Conservation (phyloP, 2,113 vertebrate species). For the Spilogale gracilis region DNA sequence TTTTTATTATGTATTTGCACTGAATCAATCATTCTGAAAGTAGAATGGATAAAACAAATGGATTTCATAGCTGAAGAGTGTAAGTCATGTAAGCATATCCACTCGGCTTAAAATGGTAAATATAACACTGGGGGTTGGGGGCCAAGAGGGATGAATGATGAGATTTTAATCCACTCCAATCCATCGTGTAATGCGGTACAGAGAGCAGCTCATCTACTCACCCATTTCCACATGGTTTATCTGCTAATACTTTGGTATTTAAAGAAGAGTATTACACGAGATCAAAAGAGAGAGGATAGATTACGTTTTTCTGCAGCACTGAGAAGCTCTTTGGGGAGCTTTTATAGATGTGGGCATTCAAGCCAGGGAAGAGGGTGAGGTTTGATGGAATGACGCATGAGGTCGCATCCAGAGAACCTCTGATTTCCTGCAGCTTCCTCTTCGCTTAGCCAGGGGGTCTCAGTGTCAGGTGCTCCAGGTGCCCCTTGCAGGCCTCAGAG, state of each 20-base stretch:
- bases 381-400: rapidly evolving
- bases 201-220: conserved; percentile 65
- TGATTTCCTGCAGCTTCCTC: rapidly evolving
- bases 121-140: conserved; percentile 37
- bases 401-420: rapidly evolving
- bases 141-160: conserved; percentile 52
- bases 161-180: conserved; percentile 74
- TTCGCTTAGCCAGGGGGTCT: no score
- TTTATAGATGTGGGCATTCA: rapidly evolving
- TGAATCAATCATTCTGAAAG: conserved; percentile 47
- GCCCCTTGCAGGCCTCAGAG: rapidly evolving
- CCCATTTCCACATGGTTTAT: conserved; percentile 55
- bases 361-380: rapidly evolving
- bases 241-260: conserved; percentile 75
- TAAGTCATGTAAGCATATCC: conserved; percentile 47
- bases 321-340: not conserved
- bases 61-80: conserved; percentile 39
- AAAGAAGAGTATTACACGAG: conserved; percentile 58
- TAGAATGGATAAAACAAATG: conserved; percentile 63
- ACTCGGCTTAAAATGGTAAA: conserved; percentile 57
- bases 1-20: conserved; percentile 59
- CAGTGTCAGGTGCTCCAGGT: not conserved
- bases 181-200: conserved; percentile 39
- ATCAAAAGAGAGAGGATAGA: conserved; percentile 16
- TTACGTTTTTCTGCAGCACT: not conserved